phyloP scores from a whole-genome alignment of 2,797 vertebrate genomes.

The Acipenser oxyrinchus region DNA sequence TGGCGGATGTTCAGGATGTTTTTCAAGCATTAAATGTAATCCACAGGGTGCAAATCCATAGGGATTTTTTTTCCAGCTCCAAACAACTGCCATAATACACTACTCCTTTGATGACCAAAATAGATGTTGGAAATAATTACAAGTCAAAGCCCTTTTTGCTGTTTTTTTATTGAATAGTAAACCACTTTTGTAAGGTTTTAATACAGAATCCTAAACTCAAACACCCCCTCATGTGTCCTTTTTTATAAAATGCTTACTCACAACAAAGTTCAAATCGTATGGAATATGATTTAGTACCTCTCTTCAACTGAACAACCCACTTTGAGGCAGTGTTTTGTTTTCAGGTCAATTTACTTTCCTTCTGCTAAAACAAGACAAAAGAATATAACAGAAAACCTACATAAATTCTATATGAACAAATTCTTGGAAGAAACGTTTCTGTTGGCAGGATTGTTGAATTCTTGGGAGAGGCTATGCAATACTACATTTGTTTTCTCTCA shows the following conservation, averaged over 20 bases:
- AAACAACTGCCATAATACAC: slow-evolving; percentile 70
- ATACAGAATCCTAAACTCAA: too few relatives aligned
- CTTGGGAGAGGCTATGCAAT: background rate
- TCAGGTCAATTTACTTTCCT: background rate
- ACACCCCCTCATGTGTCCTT: slow-evolving; percentile 51
- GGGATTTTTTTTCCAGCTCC: slow-evolving; percentile 67
- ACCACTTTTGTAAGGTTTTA: too few relatives aligned
- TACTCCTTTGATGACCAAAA: slow-evolving; percentile 72
- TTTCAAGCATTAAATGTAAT: slow-evolving; percentile 71
- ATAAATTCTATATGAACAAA: too few relatives aligned
- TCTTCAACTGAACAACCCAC: slow-evolving; percentile 31
- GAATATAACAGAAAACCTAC: too few relatives aligned
- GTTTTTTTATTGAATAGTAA: slow-evolving; percentile 29
- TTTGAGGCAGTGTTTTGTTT: background rate
- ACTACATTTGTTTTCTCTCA: background rate
- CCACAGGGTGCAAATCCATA: slow-evolving; percentile 65
- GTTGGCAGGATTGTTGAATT: too few relatives aligned
- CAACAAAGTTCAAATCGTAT: slow-evolving; percentile 58
- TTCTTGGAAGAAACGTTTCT: too few relatives aligned
- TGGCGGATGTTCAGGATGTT: slow-evolving; percentile 71
- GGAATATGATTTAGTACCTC: slow-evolving; percentile 45
- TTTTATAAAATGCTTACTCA: slow-evolving; percentile 67
- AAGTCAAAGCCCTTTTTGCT: slow-evolving; percentile 57
- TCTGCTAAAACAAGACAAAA: too few relatives aligned
- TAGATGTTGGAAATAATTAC: slow-evolving; percentile 70